These are phyloP conservation scores for Ondatra zibethicus DNA, from an alignment of 2,113 vertebrate species.

Conservation along the genomic window DNA sequence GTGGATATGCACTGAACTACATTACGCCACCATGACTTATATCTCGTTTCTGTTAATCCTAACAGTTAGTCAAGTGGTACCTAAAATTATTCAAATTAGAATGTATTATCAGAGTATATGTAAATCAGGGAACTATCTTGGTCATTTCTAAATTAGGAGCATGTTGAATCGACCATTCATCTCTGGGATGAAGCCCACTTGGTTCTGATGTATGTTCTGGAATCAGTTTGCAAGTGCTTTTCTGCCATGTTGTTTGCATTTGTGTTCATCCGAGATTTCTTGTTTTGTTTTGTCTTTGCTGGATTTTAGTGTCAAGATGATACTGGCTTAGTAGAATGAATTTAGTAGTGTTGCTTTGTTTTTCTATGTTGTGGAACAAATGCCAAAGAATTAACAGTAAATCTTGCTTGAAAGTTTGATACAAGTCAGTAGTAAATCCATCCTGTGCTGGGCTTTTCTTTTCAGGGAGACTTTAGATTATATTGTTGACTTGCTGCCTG, in stretches of 20 bases:
- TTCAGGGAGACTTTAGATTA: not conserved
- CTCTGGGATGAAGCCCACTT: not conserved
- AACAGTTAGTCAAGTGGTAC: not conserved
- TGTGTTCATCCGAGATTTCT: not conserved
- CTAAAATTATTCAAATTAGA: not conserved
- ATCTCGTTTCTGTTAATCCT: not conserved
- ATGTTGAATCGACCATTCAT: not conserved
- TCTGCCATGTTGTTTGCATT: not conserved
- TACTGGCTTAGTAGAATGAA: too few relatives aligned
- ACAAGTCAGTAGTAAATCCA: not conserved
- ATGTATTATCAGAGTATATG: not conserved
- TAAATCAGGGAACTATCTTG: not conserved
- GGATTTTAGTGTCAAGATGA: not conserved
- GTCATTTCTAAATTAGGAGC: not conserved
- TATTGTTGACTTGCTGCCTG: not conserved
- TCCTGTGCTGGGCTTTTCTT: not conserved
- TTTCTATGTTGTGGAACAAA: not conserved
- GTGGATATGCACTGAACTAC: not conserved
- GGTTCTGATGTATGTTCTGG: not conserved
- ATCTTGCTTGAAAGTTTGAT: not conserved
- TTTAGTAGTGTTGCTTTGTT: not conserved
- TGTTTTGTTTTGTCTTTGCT: not conserved
- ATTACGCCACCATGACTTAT: not conserved
- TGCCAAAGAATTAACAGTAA: not conserved
- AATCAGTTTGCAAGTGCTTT: not conserved